phyloP scores from a whole-genome alignment of 2,113 vertebrate genomes.

The Datnioides undecimradiatus region DNA sequence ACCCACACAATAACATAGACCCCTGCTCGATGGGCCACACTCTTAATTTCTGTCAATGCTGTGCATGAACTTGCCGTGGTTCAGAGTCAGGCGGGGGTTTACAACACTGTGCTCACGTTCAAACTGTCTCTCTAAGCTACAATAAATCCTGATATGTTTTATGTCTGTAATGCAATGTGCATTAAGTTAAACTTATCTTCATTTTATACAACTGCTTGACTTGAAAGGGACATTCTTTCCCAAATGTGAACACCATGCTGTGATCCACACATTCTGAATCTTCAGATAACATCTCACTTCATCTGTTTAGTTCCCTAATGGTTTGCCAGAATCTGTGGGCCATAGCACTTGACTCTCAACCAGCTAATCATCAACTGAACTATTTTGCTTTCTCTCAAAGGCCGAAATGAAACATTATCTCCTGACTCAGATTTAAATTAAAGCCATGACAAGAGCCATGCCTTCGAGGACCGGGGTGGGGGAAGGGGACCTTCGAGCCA shows the following conservation, averaged over 20 bases:
- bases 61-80: not conserved
- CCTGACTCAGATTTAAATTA: conserved; percentile 55
- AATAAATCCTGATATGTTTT: not conserved
- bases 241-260: conserved; percentile 26
- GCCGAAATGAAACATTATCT: conserved; percentile 62
- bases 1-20: conserved; percentile 17
- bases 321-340: conserved; percentile 39
- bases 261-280: conserved; percentile 42
- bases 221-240: conserved; percentile 5
- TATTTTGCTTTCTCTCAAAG: conserved; percentile 57
- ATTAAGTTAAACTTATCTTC: conserved; percentile 6
- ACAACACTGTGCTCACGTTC: not conserved
- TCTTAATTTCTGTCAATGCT: conserved; percentile 2
- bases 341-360: conserved; percentile 43
- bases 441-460: conserved; percentile 44
- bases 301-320: conserved; percentile 52
- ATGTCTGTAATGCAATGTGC: not conserved
- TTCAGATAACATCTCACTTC: conserved; percentile 56
- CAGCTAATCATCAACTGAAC: conserved; percentile 48
- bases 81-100: not conserved
- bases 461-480: conserved; percentile 7
- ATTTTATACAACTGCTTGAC: conserved; percentile 23
- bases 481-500: conserved; percentile 11
- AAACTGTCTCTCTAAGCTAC: conserved; percentile 6
- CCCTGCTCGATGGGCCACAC: not conserved